These are phyloP conservation scores for Micrasema longulum DNA, from an alignment of 1,140 invertebrate species.

Conservation along the genomic window DNA sequence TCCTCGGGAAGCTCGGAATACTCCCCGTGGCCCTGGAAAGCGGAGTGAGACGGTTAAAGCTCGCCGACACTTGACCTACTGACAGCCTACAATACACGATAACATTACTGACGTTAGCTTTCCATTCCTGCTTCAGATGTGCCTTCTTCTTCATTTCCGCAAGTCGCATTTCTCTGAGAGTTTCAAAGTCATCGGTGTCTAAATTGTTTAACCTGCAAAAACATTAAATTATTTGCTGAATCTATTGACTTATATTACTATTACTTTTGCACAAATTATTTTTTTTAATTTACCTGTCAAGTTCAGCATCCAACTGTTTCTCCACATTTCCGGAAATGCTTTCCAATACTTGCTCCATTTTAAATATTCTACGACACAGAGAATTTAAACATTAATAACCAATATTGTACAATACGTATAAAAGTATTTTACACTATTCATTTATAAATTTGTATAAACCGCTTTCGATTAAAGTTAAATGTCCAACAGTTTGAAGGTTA, in stretches of 20 bases:
- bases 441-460: too few relatives aligned
- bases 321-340: constrained; percentile 83
- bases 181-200: constrained; percentile 89
- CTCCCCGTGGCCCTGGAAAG: constrained; percentile 89
- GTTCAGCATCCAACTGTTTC: constrained; percentile 82
- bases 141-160: constrained; percentile 88
- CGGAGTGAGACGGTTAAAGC: too few relatives aligned
- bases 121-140: constrained; percentile 84
- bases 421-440: not conserved
- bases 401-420: not conserved
- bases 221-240: not conserved
- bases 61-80: too few relatives aligned
- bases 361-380: too few relatives aligned
- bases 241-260: not conserved
- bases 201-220: constrained; percentile 79
- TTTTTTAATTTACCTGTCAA: constrained; percentile 69
- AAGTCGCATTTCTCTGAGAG: constrained; percentile 81
- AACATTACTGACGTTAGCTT: constrained; percentile 68
- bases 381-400: too few relatives aligned
- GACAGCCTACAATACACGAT: not conserved
- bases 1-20: constrained; percentile 91
- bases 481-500: too few relatives aligned
- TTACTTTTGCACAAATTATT: not conserved
- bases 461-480: too few relatives aligned
- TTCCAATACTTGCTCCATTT: constrained; percentile 72